phyloP scores from a whole-genome alignment of 2,797 vertebrate genomes.

The Halcyon leucocephala region DNA sequence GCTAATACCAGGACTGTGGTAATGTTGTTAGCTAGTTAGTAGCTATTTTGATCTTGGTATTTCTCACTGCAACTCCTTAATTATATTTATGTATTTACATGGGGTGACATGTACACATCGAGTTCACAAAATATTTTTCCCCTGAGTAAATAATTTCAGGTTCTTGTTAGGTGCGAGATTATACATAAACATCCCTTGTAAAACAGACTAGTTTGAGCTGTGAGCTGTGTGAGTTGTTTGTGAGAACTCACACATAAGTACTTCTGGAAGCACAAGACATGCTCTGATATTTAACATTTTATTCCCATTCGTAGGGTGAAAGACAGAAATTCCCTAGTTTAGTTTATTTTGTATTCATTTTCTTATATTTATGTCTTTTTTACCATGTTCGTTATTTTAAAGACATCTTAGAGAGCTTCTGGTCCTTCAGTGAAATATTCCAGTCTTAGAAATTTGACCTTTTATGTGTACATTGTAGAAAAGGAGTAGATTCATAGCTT shows the following conservation, averaged over 20 bases:
- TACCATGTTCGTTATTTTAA: background rate
- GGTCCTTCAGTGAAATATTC: constrained; percentile 30
- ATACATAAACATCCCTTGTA: background rate
- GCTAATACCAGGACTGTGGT: background rate
- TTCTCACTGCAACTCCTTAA: background rate
- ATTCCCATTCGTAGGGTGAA: background rate
- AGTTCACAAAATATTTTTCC: background rate
- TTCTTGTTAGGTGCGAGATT: background rate
- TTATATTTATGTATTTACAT: background rate
- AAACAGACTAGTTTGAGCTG: background rate
- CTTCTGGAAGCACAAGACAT: background rate
- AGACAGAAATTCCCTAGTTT: background rate
- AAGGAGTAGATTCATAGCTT: constrained; percentile 34
- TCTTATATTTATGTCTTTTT: background rate
- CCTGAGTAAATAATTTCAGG: background rate
- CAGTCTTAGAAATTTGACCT: constrained; percentile 50
- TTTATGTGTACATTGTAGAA: constrained; percentile 6
- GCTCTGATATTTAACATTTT: background rate
- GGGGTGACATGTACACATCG: background rate
- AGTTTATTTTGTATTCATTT: background rate
- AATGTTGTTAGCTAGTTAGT: background rate
- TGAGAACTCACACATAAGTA: background rate
- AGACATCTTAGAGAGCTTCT: constrained; percentile 7
- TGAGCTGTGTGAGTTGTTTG: background rate
- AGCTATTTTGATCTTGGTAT: constrained; percentile 1